These are phyloP conservation scores for Drosophila nasuta DNA, from an alignment of 1,140 invertebrate genomes.

Conservation along the genomic window DNA sequence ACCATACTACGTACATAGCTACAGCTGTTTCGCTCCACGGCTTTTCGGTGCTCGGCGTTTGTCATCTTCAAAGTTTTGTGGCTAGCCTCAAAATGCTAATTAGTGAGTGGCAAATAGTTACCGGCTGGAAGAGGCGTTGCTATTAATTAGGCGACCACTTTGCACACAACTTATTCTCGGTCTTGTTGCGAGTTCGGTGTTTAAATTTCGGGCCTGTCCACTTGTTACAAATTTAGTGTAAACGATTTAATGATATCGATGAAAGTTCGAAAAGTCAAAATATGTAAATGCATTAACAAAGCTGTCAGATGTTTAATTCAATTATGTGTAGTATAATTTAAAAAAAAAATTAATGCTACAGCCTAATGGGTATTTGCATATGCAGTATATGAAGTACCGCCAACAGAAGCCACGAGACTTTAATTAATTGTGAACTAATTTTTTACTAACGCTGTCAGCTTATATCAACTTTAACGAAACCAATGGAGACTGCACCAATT, in stretches of 20 bases:
- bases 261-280: not conserved
- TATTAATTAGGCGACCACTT: constrained; percentile 50
- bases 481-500: constrained; percentile 16
- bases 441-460: not conserved
- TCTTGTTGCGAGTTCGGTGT: not conserved
- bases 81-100: constrained; percentile 49
- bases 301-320: no score
- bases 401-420: no score
- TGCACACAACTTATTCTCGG: constrained; percentile 25
- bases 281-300: no score
- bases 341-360: no score
- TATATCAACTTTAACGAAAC: not conserved
- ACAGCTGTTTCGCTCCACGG: constrained; percentile 13
- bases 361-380: no score
- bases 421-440: not conserved
- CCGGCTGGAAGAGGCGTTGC: constrained; percentile 27
- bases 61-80: constrained; percentile 35
- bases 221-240: not conserved
- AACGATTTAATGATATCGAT: not conserved
- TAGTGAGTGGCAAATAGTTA: constrained; percentile 54
- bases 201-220: not conserved
- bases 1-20: not conserved
- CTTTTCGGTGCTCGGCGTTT: constrained; percentile 6
- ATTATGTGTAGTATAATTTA: no score
- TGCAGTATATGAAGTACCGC: no score